Conservation (phyloP, 2,113 vertebrate species). For the Trachemys scripta region DNA sequence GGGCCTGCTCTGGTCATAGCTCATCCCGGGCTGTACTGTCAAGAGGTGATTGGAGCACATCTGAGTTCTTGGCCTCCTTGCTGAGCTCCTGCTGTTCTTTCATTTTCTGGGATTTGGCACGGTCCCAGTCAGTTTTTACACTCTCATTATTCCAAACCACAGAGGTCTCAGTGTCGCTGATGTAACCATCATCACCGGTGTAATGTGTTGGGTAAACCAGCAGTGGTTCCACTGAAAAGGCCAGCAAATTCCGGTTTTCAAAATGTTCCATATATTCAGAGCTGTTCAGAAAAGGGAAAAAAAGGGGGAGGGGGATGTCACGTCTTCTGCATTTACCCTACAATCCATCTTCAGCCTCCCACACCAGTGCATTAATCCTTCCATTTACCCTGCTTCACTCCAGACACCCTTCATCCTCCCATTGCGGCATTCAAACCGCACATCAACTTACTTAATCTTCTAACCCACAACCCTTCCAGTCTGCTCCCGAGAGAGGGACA, state of each 20-base stretch:
- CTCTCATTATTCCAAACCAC: constrained; percentile 92
- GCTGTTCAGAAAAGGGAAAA: constrained; percentile 59
- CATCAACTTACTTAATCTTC: not conserved
- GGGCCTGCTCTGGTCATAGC: constrained; percentile 77
- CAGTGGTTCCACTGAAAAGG: constrained; percentile 92
- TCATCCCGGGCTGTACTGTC: constrained; percentile 90
- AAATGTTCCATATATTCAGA: constrained; percentile 90
- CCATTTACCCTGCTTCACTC: not conserved
- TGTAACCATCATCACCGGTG: constrained; percentile 89
- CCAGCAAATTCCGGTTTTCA: constrained; percentile 85
- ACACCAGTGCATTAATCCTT: not conserved
- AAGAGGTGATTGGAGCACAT: constrained; percentile 89
- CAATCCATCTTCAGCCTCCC: not conserved
- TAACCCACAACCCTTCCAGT: not conserved
- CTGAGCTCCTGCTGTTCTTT: constrained; percentile 88
- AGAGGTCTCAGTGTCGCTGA: constrained; percentile 95
- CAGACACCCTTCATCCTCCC: not conserved
- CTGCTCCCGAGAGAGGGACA: not conserved
- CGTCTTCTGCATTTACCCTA: not conserved
- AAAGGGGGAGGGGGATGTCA: not conserved
- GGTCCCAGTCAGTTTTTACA: constrained; percentile 91
- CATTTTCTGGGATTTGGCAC: constrained; percentile 89
- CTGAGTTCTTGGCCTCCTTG: constrained; percentile 88
- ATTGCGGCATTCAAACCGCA: not conserved
- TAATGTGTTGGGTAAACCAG: constrained; percentile 93